phyloP scores from a whole-genome alignment of 2,888 invertebrate genomes.

The Pterostichus madidus region DNA sequence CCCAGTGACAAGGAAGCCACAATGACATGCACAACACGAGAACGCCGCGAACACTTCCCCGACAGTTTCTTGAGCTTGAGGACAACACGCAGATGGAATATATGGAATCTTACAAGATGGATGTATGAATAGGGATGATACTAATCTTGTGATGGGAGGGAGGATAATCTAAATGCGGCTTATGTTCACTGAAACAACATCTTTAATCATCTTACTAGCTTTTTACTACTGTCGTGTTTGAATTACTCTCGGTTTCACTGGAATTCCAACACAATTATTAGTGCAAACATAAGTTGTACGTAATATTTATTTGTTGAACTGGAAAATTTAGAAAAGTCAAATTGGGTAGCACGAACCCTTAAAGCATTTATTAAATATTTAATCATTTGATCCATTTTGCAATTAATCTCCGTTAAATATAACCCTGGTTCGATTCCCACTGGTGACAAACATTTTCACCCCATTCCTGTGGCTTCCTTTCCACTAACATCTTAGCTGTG shows the following conservation, averaged over 20 bases:
- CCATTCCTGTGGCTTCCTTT: no score
- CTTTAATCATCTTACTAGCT: slow-evolving; percentile 40
- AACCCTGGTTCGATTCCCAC: no score
- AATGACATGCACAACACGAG: slow-evolving; percentile 48
- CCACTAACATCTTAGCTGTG: no score
- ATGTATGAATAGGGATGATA: slow-evolving; percentile 40
- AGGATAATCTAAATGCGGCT: slow-evolving; percentile 34
- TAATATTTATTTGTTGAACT: no score
- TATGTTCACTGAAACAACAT: slow-evolving; percentile 39
- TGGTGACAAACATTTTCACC: no score
- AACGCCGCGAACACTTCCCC: neutral
- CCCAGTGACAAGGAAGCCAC: slow-evolving; percentile 14
- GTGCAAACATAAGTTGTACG: neutral
- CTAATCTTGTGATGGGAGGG: slow-evolving; percentile 26
- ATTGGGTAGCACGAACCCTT: no score
- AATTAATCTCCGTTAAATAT: no score
- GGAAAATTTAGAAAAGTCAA: no score
- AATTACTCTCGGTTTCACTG: slow-evolving; percentile 7
- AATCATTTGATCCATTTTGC: no score
- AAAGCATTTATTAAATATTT: no score
- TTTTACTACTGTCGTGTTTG: slow-evolving; percentile 25
- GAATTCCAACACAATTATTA: neutral
- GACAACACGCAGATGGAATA: slow-evolving; percentile 1
- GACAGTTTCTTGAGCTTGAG: slow-evolving; percentile 28
- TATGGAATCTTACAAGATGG: slow-evolving; percentile 24